Conservation (phyloP, 2,888 invertebrate species). For the Stenurella melanura region DNA sequence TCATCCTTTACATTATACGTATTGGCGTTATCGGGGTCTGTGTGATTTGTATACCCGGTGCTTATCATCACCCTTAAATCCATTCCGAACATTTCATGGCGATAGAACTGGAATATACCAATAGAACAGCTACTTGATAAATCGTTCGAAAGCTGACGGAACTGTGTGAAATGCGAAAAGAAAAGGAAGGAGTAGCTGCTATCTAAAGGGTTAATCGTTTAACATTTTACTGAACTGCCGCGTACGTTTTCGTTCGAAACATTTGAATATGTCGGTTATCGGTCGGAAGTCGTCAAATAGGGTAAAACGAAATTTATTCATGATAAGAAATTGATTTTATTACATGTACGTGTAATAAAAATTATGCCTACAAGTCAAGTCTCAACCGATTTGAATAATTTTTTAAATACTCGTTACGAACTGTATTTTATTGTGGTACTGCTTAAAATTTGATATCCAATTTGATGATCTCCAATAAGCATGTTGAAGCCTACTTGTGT, state of each 20-base stretch:
- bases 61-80: slow-evolving; percentile 22
- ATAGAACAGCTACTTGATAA: slow-evolving; percentile 19
- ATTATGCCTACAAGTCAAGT: too few species aligned
- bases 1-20: not conserved
- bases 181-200: slow-evolving; percentile 7
- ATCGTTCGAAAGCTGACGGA: not conserved
- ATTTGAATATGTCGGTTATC: not conserved
- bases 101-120: not conserved
- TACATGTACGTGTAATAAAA: too few species aligned
- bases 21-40: not conserved
- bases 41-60: slow-evolving; percentile 12
- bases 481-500: too few species aligned
- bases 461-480: too few species aligned
- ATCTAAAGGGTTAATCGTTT: slow-evolving; percentile 12
- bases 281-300: too few species aligned
- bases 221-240: not conserved
- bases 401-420: too few species aligned
- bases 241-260: not conserved
- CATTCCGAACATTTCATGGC: not conserved
- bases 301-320: too few species aligned
- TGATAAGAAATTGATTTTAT: too few species aligned
- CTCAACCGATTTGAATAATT: too few species aligned
- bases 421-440: too few species aligned
- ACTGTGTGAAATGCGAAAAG: not conserved
- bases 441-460: too few species aligned